These are phyloP conservation scores for Oscheius sp. DNA, from an alignment of 2,888 invertebrate species.

Conservation along the genomic window DNA sequence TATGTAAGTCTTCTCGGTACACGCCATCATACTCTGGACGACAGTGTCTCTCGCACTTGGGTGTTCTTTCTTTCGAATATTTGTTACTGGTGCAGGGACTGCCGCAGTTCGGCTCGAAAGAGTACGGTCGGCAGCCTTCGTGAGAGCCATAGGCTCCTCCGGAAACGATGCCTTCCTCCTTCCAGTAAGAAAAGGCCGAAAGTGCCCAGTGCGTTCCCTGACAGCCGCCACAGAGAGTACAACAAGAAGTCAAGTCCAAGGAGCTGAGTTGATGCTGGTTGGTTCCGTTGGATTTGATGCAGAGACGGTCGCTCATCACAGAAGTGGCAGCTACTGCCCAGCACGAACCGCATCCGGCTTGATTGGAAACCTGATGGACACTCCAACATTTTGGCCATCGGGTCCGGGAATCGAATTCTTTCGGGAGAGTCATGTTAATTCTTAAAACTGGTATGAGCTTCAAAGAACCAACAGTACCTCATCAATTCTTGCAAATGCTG, in stretches of 20 bases:
- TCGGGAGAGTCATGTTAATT: constrained; percentile 59
- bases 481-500: constrained; percentile 36
- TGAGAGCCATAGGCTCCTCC: constrained; percentile 41
- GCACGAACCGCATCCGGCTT: constrained; percentile 61
- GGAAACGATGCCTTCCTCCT: constrained; percentile 53
- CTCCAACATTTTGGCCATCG: constrained; percentile 68
- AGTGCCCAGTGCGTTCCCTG: constrained; percentile 59
- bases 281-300: constrained; percentile 73
- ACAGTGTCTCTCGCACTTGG: constrained; percentile 31
- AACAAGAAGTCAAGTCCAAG: constrained; percentile 74
- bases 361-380: constrained; percentile 50
- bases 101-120: constrained; percentile 38
- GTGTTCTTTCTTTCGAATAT: constrained; percentile 36
- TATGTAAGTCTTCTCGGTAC: constrained; percentile 30
- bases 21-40: constrained; percentile 8
- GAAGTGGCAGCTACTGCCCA: constrained; percentile 57
- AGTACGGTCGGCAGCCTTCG: constrained; percentile 44
- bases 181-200: constrained; percentile 59
- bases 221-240: constrained; percentile 70
- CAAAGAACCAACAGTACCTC: constrained; percentile 16
- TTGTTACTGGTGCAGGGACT: constrained; percentile 36
- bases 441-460: constrained; percentile 26
- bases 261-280: constrained; percentile 72
- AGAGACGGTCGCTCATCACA: constrained; percentile 73
- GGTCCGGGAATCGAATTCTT: constrained; percentile 71